phyloP scores from a whole-genome alignment of 2,888 invertebrate genomes.

The Lasioglossum marginatum region DNA sequence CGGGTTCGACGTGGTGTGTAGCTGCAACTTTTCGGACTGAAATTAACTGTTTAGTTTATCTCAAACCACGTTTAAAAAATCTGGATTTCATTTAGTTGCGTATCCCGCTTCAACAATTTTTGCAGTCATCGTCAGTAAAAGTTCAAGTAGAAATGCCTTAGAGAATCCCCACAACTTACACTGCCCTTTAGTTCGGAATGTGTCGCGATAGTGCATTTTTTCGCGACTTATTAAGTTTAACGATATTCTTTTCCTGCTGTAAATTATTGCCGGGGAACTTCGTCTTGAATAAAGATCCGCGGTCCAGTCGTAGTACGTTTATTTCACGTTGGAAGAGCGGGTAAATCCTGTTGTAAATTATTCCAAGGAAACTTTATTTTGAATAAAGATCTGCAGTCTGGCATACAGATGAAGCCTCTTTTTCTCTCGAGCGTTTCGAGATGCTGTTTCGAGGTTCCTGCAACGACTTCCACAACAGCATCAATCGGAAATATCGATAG shows the following conservation, averaged over 20 bases:
- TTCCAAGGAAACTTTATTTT: not conserved
- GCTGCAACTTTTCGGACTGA: not conserved
- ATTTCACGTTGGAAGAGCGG: not conserved
- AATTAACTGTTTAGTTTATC: not conserved
- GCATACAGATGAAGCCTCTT: not conserved
- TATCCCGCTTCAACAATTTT: no score
- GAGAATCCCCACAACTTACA: not conserved
- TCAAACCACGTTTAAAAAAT: not conserved
- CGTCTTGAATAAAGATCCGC: not conserved
- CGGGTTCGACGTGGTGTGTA: no score
- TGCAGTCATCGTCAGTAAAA: no score
- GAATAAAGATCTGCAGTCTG: not conserved
- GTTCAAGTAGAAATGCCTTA: no score
- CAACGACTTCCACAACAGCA: not conserved
- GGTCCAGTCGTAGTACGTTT: not conserved
- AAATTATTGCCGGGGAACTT: not conserved
- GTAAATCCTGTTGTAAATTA: constrained; percentile 1
- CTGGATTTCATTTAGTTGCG: no score
- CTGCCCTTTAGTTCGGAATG: not conserved
- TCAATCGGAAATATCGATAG: not conserved
- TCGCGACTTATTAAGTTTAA: not conserved
- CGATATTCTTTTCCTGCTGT: not conserved
- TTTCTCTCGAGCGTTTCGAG: not conserved
- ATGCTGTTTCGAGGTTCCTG: not conserved
- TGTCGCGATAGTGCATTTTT: not conserved